A percentile compares a stretch with the other conserved stretches of the same genome.
phyloP scores from a whole-genome alignment of 92 coral and sea anemone genomes.

The Blastomussa wellsi region DNA sequence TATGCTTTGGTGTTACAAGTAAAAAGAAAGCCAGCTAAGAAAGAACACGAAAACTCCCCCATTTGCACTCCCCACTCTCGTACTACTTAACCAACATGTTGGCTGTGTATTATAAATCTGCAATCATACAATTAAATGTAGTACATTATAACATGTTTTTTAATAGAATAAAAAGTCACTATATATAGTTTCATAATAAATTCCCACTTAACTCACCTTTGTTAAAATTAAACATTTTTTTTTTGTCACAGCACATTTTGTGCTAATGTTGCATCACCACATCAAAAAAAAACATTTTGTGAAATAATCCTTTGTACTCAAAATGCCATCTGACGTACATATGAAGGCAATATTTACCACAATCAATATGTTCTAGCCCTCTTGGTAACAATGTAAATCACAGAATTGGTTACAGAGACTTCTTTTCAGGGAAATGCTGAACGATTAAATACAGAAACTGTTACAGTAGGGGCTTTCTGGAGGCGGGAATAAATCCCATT shows the following conservation, averaged over 20 bases:
- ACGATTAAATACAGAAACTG: background rate
- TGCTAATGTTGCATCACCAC: background rate
- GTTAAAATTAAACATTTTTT: background rate
- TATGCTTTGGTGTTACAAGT: no score
- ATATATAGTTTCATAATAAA: background rate
- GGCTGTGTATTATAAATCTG: background rate
- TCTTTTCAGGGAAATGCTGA: background rate
- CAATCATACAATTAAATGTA: no score
- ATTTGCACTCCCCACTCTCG: no score
- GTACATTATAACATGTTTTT: background rate
- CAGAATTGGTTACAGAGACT: background rate
- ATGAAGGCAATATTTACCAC: background rate
- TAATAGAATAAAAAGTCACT: background rate
- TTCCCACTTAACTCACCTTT: background rate
- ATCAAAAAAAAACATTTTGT: background rate
- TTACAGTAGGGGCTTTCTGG: background rate
- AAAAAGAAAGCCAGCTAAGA: no score
- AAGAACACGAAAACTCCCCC: no score
- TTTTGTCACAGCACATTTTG: background rate
- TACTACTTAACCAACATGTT: background rate
- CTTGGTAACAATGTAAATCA: background rate
- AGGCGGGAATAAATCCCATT: no score
- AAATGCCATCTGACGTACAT: background rate
- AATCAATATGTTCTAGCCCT: background rate
- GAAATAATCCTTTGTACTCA: background rate